phyloP scores from a whole-genome alignment of 2,888 invertebrate species.

The Crioceris asparagi region DNA sequence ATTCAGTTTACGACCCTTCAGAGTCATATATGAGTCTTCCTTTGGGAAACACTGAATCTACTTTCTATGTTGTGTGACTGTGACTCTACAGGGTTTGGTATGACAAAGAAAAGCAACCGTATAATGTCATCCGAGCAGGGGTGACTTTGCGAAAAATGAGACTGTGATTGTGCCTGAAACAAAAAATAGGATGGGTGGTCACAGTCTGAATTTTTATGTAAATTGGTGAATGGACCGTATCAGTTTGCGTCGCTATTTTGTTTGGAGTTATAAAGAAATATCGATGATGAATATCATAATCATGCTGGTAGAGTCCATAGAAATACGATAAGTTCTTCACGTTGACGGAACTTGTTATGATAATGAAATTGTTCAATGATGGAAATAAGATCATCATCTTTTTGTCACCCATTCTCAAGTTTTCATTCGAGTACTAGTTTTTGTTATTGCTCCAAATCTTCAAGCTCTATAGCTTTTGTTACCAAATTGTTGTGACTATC shows the following conservation, averaged over 20 bases:
- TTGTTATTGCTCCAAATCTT: too few relatives aligned
- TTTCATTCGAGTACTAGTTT: too few relatives aligned
- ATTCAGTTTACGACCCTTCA: conserved; percentile 35
- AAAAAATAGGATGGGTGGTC: conserved; percentile 5
- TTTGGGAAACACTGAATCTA: conserved; percentile 25
- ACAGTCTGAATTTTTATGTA: conserved; percentile 19
- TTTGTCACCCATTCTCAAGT: too few relatives aligned
- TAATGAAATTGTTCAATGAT: too few relatives aligned
- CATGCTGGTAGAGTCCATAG: conserved; percentile 11
- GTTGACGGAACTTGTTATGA: too few relatives aligned
- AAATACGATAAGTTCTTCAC: conserved; percentile 2
- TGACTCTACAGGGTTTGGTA: conserved; percentile 12
- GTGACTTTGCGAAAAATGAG: conserved; percentile 16
- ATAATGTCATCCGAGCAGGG: conserved; percentile 12
- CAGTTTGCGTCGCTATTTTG: conserved; percentile 20
- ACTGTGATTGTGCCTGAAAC: conserved; percentile 15
- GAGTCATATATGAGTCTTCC: conserved; percentile 30
- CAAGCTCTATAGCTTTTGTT: too few relatives aligned
- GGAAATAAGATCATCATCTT: too few relatives aligned
- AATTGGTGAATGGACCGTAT: conserved; percentile 22
- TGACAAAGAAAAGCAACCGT: conserved; percentile 11
- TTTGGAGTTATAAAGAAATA: conserved; percentile 15
- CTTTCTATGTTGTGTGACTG: conserved; percentile 17
- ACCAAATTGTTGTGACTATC: too few relatives aligned
- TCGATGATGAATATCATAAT: conserved; percentile 16